Percentiles rank a stretch among this genome's conserved stretches.
Evolutionary conservation across 2,113 vertebrate genomes (phyloP).

Genomic region (Archilochus colubris): DNA sequence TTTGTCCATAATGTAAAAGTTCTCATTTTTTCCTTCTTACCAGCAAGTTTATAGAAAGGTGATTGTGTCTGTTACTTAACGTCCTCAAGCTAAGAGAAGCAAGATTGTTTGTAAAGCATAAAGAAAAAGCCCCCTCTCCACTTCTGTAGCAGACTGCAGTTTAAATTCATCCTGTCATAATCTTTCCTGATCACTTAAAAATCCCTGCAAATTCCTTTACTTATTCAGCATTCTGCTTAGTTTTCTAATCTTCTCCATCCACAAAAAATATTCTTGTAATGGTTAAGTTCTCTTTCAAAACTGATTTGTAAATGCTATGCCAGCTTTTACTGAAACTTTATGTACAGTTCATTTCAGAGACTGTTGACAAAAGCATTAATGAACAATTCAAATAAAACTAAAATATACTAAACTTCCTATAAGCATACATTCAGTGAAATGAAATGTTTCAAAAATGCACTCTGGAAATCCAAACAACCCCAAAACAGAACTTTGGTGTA

Average conservation of each 20-base stretch:
- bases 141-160: neutral
- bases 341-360: neutral
- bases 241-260: neutral
- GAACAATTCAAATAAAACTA: neutral
- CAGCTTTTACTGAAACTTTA: neutral
- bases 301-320: neutral
- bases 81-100: neutral
- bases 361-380: neutral
- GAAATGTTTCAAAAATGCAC: neutral
- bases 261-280: neutral
- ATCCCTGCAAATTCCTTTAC: neutral
- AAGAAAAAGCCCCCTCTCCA: neutral
- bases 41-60: neutral
- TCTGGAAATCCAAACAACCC: neutral
- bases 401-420: neutral
- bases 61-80: neutral
- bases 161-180: neutral
- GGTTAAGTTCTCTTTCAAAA: neutral
- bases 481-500: neutral
- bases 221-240: neutral
- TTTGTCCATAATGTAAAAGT: neutral
- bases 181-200: neutral
- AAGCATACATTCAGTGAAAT: neutral
- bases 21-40: neutral
- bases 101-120: neutral